A percentile compares a stretch with the other conserved stretches of the same genome.
Evolutionary conservation across 2,888 invertebrate species (phyloP).

Genomic region (Caenorhabditis sulstoni): DNA sequence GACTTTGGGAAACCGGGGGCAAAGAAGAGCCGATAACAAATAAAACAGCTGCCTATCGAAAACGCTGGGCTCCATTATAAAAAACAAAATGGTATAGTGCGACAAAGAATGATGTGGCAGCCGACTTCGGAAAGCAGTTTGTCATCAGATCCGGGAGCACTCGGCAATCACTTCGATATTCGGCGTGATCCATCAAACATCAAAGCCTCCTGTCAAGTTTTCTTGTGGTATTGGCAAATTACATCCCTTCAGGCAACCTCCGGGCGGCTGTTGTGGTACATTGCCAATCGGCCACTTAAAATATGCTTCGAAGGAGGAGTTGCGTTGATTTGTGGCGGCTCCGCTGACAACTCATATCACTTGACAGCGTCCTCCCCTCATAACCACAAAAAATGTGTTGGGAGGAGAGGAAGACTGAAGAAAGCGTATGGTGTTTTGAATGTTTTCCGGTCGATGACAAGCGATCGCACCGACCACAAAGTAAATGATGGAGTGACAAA

Average conservation of each 20-base stretch:
- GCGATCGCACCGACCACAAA: constrained; percentile 86
- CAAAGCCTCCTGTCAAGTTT: constrained; percentile 47
- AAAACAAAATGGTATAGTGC: constrained; percentile 7
- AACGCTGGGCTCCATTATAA: constrained; percentile 1
- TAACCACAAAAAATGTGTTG: constrained; percentile 47
- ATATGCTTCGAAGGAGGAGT: constrained; percentile 27
- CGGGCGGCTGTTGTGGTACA: constrained; percentile 56
- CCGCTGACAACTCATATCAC: constrained; percentile 23
- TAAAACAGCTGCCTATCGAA: constrained; percentile 39
- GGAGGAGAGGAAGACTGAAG: not conserved
- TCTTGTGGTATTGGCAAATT: constrained; percentile 59
- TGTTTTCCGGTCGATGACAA: constrained; percentile 36
- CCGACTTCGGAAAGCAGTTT: not conserved
- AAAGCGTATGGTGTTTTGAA: constrained; percentile 41
- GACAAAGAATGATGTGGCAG: constrained; percentile 12
- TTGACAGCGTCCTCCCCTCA: constrained; percentile 12
- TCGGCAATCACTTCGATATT: constrained; percentile 16
- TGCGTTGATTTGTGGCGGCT: constrained; percentile 43
- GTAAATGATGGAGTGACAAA: constrained; percentile 68
- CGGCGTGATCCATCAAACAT: constrained; percentile 51
- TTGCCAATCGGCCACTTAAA: constrained; percentile 54
- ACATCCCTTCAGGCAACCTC: constrained; percentile 10
- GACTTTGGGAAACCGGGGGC: constrained; percentile 54
- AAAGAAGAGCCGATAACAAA: constrained; percentile 10
- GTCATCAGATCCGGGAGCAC: constrained; percentile 1